Percentiles rank a stretch among this genome's conserved stretches.
These are phyloP conservation scores for Meiosimyza decipiens DNA, from an alignment of 2,888 invertebrate genomes.

Conservation along the genomic window DNA sequence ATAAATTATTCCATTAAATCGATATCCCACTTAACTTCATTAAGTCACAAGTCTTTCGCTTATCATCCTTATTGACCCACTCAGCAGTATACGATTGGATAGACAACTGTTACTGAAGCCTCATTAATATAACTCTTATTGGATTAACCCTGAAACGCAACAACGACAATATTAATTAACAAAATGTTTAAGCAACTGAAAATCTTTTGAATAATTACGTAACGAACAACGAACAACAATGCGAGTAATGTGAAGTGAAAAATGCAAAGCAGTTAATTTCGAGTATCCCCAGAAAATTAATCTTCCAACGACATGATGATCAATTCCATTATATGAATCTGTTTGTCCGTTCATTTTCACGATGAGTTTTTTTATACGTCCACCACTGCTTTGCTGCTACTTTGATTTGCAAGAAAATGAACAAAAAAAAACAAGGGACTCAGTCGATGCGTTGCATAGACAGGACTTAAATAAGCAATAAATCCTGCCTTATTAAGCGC, in stretches of 20 bases:
- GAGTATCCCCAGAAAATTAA: slow-evolving; percentile 26
- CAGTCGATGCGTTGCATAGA: not conserved
- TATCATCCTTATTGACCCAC: too few relatives aligned
- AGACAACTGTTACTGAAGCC: too few relatives aligned
- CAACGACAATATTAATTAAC: slow-evolving; percentile 32
- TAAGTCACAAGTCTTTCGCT: too few relatives aligned
- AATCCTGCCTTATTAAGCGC: slow-evolving; percentile 34
- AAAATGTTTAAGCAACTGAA: slow-evolving; percentile 34
- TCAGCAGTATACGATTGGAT: too few relatives aligned
- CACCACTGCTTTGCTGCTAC: too few relatives aligned
- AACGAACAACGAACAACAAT: not conserved
- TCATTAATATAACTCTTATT: too few relatives aligned
- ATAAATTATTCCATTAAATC: too few relatives aligned
- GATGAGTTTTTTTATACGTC: too few relatives aligned
- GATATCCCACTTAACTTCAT: too few relatives aligned
- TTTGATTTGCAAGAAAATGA: too few relatives aligned
- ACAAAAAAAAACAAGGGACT: not conserved
- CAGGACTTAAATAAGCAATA: slow-evolving; percentile 29
- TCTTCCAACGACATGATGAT: slow-evolving; percentile 31
- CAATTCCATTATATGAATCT: slow-evolving; percentile 5
- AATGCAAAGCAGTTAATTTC: slow-evolving; percentile 29
- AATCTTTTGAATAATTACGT: slow-evolving; percentile 37
- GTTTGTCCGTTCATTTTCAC: slow-evolving; percentile 7
- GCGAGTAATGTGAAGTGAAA: not conserved
- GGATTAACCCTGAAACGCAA: not conserved